phyloP scores from a whole-genome alignment of 1,140 invertebrate species.

The Brevipalpus yothersi region DNA sequence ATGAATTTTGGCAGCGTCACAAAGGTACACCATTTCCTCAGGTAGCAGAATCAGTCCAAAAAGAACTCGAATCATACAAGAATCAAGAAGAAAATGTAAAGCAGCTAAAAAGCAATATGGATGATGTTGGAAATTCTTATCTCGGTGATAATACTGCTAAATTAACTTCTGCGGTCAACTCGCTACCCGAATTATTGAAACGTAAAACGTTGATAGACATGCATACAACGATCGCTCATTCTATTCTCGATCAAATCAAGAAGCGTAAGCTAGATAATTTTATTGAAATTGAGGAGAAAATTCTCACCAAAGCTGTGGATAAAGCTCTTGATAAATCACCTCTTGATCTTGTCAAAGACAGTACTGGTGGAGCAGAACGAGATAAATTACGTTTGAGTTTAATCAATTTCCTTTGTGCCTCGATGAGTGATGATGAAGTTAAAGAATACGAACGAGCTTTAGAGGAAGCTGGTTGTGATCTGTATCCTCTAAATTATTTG shows the following conservation, averaged over 20 bases:
- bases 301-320: slow-evolving; percentile 37
- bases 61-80: slow-evolving; percentile 81
- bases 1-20: slow-evolving; percentile 74
- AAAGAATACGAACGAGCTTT: slow-evolving; percentile 53
- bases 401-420: slow-evolving; percentile 60
- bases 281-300: slow-evolving; percentile 93
- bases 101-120: slow-evolving; percentile 70
- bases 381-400: slow-evolving; percentile 88
- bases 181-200: slow-evolving; percentile 80
- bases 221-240: slow-evolving; percentile 91
- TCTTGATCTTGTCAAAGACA: slow-evolving; percentile 55
- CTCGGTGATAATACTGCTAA: slow-evolving; percentile 80
- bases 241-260: slow-evolving; percentile 69
- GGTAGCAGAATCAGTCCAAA: slow-evolving; percentile 93
- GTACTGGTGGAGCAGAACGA: slow-evolving; percentile 55
- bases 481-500: slow-evolving; percentile 54
- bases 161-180: slow-evolving; percentile 69
- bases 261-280: slow-evolving; percentile 72
- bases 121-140: slow-evolving; percentile 32
- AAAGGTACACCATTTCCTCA: slow-evolving; percentile 90
- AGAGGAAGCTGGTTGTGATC: slow-evolving; percentile 54
- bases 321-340: slow-evolving; percentile 29
- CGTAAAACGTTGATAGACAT: slow-evolving; percentile 92
- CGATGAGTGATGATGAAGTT: slow-evolving; percentile 50
- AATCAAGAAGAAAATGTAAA: slow-evolving; percentile 84